These are phyloP conservation scores for Temnothorax rugatulus DNA, from an alignment of 2,888 invertebrate genomes.

Conservation along the genomic window DNA sequence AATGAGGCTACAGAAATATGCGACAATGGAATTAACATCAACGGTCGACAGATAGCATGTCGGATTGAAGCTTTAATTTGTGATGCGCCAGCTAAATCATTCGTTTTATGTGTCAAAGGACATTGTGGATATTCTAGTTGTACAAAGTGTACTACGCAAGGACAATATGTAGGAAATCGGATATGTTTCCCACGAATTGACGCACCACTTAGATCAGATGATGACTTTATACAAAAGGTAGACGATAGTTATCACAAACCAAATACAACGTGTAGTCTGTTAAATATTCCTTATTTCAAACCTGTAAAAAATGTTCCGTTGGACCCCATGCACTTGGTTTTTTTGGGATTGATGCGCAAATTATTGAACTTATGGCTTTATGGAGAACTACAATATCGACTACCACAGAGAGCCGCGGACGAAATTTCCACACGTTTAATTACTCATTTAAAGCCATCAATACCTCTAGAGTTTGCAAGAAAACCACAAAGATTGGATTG, in stretches of 20 bases:
- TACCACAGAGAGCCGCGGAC: neutral
- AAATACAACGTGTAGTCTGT: neutral
- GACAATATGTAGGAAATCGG: neutral
- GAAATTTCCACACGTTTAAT: conserved; percentile 16
- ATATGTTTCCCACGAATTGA: conserved; percentile 17
- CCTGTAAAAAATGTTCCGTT: conserved; percentile 7
- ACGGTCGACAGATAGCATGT: neutral
- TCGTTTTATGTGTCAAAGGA: neutral
- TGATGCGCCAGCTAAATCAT: conserved; percentile 12
- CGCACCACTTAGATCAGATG: neutral
- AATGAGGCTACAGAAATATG: conserved; percentile 9
- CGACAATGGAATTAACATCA: neutral
- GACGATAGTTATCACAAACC: conserved; percentile 2
- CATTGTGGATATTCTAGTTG: conserved; percentile 18
- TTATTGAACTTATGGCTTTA: neutral
- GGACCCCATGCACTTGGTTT: conserved; percentile 3
- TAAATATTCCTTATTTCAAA: conserved; percentile 10
- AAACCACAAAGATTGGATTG: neutral
- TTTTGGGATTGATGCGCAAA: conserved; percentile 10
- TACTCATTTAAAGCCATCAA: conserved; percentile 7
- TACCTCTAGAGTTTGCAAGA: neutral
- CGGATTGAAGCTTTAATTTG: conserved; percentile 7
- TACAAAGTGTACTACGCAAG: conserved; percentile 6
- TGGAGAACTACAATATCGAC: neutral
- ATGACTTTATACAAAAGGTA: neutral